phyloP scores from a whole-genome alignment of 2,888 invertebrate genomes.

The Scaptomyza flava region DNA sequence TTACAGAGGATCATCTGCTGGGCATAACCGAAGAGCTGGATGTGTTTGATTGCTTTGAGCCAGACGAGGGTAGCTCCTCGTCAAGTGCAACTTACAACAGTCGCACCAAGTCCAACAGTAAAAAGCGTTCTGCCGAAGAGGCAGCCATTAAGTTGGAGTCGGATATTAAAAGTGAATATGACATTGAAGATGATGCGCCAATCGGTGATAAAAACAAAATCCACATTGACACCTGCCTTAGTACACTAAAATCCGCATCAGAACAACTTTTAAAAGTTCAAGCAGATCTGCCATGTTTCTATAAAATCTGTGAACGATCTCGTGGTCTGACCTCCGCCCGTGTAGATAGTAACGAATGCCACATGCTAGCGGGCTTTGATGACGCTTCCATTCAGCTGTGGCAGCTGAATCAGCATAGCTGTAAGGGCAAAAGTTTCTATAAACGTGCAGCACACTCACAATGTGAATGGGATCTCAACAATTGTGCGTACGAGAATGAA shows the following conservation, averaged over 20 bases:
- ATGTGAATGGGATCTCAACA: slow-evolving; percentile 82
- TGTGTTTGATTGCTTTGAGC: slow-evolving; percentile 41
- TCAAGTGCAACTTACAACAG: slow-evolving; percentile 10
- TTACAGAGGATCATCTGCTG: slow-evolving; percentile 74
- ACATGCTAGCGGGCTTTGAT: slow-evolving; percentile 83
- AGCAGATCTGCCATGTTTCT: slow-evolving; percentile 69
- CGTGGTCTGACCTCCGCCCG: slow-evolving; percentile 77
- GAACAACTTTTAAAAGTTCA: slow-evolving; percentile 69
- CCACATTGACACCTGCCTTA: slow-evolving; percentile 63
- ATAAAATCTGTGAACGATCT: slow-evolving; percentile 67
- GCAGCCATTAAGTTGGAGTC: slow-evolving; percentile 57
- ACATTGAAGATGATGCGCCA: slow-evolving; percentile 26
- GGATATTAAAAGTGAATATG: slow-evolving; percentile 65
- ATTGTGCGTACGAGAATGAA: slow-evolving; percentile 63
- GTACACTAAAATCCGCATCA: slow-evolving; percentile 56
- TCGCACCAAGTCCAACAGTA: slow-evolving; percentile 44
- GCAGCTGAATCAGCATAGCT: slow-evolving; percentile 82
- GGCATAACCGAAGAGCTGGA: slow-evolving; percentile 64
- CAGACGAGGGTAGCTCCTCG: slow-evolving; percentile 25
- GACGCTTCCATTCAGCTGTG: slow-evolving; percentile 82
- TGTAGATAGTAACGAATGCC: slow-evolving; percentile 82
- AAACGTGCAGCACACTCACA: slow-evolving; percentile 60
- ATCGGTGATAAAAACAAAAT: slow-evolving; percentile 27
- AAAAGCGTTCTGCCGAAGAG: slow-evolving; percentile 67
- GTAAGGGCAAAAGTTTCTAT: slow-evolving; percentile 81